Evolutionary conservation across 2,113 vertebrate species (phyloP).

Genomic region (Gasterosteus aculeatus): DNA sequence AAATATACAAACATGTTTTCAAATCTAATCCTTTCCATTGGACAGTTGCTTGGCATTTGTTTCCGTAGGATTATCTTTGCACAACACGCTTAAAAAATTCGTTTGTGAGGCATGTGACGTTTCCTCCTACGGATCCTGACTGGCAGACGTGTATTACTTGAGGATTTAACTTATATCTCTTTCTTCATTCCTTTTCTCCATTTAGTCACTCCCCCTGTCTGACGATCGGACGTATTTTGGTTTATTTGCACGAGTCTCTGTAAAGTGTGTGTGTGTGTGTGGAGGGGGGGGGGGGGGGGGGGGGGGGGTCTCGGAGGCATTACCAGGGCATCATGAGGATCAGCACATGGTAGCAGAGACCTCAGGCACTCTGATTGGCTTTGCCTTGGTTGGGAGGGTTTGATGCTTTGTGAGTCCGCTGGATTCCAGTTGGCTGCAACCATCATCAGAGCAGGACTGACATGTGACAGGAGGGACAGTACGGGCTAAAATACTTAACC

Average conservation of each 20-base stretch:
- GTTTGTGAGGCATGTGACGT: conserved; percentile 12
- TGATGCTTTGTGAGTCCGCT: conserved; percentile 10
- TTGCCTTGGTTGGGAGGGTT: neutral
- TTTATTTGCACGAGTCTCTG: conserved; percentile 50
- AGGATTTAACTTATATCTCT: neutral
- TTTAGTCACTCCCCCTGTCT: conserved; percentile 15
- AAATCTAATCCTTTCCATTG: neutral
- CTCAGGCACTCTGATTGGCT: conserved; percentile 20
- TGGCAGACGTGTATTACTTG: neutral
- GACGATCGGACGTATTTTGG: conserved; percentile 37
- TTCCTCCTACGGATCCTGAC: conserved; percentile 18
- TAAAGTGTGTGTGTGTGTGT: neutral
- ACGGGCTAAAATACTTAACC: neutral
- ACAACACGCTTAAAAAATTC: neutral
- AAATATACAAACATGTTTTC: neutral
- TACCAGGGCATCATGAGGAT: conserved; percentile 60
- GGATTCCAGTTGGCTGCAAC: neutral
- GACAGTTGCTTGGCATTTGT: neutral
- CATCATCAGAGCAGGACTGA: conserved; percentile 17
- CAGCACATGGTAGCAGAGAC: conserved; percentile 45
- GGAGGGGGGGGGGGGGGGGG: too few relatives aligned
- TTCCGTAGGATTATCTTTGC: conserved; percentile 6
- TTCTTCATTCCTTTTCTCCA: too few relatives aligned
- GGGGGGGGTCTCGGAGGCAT: neutral
- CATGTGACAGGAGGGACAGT: conserved; percentile 6